phyloP scores from a whole-genome alignment of 2,797 vertebrate species.

The Enteromius argenteus region DNA sequence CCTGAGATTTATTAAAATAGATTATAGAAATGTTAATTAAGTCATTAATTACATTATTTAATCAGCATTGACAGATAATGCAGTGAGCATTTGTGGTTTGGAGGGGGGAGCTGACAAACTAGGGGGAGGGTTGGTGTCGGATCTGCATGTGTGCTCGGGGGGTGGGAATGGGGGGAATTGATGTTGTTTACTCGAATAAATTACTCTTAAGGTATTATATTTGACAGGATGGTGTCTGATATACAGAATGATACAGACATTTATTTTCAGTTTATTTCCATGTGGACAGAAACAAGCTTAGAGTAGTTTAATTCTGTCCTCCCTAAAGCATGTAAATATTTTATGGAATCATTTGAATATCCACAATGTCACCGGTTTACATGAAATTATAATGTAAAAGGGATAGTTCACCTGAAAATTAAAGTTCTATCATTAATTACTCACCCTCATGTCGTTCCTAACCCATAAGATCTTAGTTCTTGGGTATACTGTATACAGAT shows the following conservation, averaged over 20 bases:
- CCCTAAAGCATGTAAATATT: background rate
- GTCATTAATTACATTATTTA: constrained; percentile 91
- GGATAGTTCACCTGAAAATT: background rate
- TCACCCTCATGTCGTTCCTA: background rate
- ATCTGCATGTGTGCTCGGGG: constrained; percentile 20
- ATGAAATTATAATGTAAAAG: background rate
- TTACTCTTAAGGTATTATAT: constrained; percentile 12
- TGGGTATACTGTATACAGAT: background rate
- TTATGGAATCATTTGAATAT: background rate
- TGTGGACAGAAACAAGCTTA: background rate
- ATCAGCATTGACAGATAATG: constrained; percentile 86
- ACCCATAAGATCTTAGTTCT: background rate
- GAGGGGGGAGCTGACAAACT: constrained; percentile 58
- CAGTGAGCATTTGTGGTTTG: constrained; percentile 56
- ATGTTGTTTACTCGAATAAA: constrained; percentile 22
- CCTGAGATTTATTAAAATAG: constrained; percentile 89
- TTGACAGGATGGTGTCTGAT: background rate
- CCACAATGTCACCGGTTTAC: background rate
- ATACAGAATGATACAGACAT: background rate
- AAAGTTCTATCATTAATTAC: background rate
- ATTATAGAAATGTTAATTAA: constrained; percentile 90
- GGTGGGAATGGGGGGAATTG: constrained; percentile 5
- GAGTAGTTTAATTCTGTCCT: background rate
- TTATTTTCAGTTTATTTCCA: constrained; percentile 2
- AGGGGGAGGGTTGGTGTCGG: constrained; percentile 50